Base-by-base conservation (phyloP, 2,797 vertebrate species). In the Melanotaenia maccullochi region DNA sequence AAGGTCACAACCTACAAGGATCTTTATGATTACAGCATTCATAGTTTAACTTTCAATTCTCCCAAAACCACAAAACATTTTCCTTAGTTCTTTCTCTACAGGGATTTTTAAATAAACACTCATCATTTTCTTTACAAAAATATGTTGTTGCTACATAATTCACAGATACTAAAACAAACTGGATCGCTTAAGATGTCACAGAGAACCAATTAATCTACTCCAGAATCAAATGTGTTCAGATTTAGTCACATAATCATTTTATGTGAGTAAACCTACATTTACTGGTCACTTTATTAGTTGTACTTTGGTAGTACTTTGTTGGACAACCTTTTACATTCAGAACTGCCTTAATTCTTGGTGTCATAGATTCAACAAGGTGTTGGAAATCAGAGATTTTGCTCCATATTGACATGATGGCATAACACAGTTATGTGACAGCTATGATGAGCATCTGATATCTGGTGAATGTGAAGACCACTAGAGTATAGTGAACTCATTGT, bases 1-100 rank as follows among this genome's bases (percentile, higher is more conserved):
- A 60, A 16, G 63, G 57, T 60, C 47, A 64, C 30, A 33, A 59
- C 62, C 22, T 54, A 25, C 2, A 59, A 42, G 11, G n/a, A 54
- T 57, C 47, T 28, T 56, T 32, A 5, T 81, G 59, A 87, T 86
- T 79, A 73, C 47, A 57, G 49, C 49, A 65, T 65, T 82, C 66
- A 61, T 20, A 25, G 13, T 12, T 12, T 16, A 25, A 12, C 22
- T 36, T 36, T 65, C 44, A 56, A n/a, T 54, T 68, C 28, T 55
- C 25, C 58, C 24, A 47, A 47, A 42, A 72, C 51, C 22, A 57
- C n/a, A 68, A 55, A 52, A 5, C 71, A 33, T 65, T 25, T 25
- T 24, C 1, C 6, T 42, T 2, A n/a, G 49, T 13, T 11, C 14
- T 16, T 12, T 60, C 8, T 44, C 36, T 44, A 58, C 25, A 59